phyloP scores from a whole-genome alignment of 2,888 invertebrate genomes.

The Campoletis raptor region DNA sequence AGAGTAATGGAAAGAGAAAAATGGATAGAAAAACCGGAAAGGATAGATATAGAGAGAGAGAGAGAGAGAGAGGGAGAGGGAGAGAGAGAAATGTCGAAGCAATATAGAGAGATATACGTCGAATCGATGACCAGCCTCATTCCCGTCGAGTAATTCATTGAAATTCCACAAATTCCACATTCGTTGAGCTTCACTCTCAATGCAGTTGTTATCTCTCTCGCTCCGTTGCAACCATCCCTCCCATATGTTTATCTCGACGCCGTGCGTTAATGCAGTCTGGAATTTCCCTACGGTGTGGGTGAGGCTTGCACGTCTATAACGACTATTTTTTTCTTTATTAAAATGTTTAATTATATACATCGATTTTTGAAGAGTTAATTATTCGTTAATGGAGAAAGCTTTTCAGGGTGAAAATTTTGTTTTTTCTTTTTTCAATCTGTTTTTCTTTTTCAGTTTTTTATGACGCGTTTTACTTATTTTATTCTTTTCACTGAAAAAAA shows the following conservation, averaged over 20 bases:
- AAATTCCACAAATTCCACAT: conserved; percentile 66
- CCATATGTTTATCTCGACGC: conserved; percentile 25
- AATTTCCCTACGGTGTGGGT: conserved; percentile 63
- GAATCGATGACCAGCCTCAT: conserved; percentile 61
- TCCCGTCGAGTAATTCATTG: conserved; percentile 67
- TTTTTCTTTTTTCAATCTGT: no score
- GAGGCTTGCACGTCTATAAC: conserved; percentile 29
- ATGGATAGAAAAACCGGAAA: background rate
- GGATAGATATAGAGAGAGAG: background rate
- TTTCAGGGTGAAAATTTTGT: background rate
- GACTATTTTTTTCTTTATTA: conserved; percentile 2
- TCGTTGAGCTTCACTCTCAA: conserved; percentile 48
- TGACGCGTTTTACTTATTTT: background rate
- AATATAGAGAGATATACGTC: conserved; percentile 30
- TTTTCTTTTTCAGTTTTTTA: background rate
- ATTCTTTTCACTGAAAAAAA: background rate
- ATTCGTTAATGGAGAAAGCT: background rate
- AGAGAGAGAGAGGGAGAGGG: background rate
- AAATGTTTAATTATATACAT: background rate
- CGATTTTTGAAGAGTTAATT: background rate
- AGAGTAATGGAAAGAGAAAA: conserved; percentile 15
- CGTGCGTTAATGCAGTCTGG: conserved; percentile 50
- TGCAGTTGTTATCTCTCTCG: conserved; percentile 18
- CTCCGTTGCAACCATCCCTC: background rate
- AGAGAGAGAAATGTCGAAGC: conserved; percentile 32